phyloP scores from a whole-genome alignment of 2,113 vertebrate genomes.

The Cettia cetti region DNA sequence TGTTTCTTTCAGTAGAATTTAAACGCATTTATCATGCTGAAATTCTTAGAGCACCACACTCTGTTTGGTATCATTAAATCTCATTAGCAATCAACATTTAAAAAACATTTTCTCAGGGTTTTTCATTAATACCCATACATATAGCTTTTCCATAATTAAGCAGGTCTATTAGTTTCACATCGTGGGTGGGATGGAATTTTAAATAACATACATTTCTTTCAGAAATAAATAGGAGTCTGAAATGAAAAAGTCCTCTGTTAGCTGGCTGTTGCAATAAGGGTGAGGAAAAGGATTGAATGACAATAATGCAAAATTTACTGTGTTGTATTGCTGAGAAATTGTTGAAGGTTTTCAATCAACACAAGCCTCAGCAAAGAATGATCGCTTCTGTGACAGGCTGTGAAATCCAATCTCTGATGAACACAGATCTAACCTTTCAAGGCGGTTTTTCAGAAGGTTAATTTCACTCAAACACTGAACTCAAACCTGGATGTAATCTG shows the following conservation, averaged over 20 bases:
- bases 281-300: slow-evolving; percentile 14
- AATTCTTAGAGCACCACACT: slow-evolving; percentile 51
- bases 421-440: slow-evolving; percentile 19
- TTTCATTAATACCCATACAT: slow-evolving; percentile 52
- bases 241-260: slow-evolving; percentile 60
- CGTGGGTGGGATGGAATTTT: slow-evolving; percentile 71
- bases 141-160: slow-evolving; percentile 71
- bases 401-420: not conserved
- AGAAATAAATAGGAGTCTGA: slow-evolving; percentile 59
- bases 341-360: not conserved
- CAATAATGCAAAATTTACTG: not conserved
- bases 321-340: not conserved
- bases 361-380: slow-evolving; percentile 5
- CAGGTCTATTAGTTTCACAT: slow-evolving; percentile 73
- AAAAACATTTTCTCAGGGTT: slow-evolving; percentile 67
- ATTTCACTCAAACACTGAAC: not conserved
- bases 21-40: slow-evolving; percentile 60
- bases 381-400: slow-evolving; percentile 28
- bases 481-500: not conserved
- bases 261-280: slow-evolving; percentile 19
- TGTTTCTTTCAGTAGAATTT: slow-evolving; percentile 43
- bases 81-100: slow-evolving; percentile 73
- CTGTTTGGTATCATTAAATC: slow-evolving; percentile 70
- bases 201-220: slow-evolving; percentile 71
- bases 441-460: slow-evolving; percentile 5